Conservation (phyloP, 23 tunicate genomes). For the Ascidia mentula region DNA sequence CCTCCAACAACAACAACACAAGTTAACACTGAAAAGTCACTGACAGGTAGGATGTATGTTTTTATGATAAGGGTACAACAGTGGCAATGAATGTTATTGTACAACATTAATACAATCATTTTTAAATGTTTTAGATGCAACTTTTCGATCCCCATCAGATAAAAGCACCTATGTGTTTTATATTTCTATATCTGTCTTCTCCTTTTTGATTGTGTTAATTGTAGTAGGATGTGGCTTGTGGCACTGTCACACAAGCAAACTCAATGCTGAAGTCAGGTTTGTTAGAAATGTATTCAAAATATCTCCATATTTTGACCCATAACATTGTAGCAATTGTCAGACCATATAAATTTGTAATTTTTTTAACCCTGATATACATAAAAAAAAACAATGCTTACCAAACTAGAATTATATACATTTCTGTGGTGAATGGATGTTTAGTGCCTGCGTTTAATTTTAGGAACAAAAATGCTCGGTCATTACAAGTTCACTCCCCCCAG, state of each 20-base stretch:
- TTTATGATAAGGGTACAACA: background rate
- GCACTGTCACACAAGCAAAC: constrained; percentile 60
- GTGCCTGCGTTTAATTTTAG: too few relatives aligned
- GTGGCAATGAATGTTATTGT: too few relatives aligned
- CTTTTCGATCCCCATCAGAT: constrained; percentile 5
- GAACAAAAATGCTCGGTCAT: constrained; percentile 12
- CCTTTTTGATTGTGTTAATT: constrained; percentile 37
- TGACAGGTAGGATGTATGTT: background rate
- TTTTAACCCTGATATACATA: too few relatives aligned
- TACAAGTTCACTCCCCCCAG: constrained; percentile 21
- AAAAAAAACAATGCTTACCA: too few relatives aligned
- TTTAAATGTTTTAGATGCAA: background rate
- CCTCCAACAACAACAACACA: background rate
- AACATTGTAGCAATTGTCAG: too few relatives aligned
- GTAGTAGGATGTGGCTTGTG: constrained; percentile 40
- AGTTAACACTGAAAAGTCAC: background rate
- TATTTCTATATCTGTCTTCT: constrained; percentile 69
- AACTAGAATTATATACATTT: too few relatives aligned
- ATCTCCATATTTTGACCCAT: too few relatives aligned
- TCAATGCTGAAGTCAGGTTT: background rate
- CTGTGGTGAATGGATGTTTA: too few relatives aligned
- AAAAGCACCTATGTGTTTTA: constrained; percentile 77
- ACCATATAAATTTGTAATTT: too few relatives aligned
- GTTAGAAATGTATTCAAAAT: too few relatives aligned
- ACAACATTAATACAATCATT: too few relatives aligned